phyloP scores from a whole-genome alignment of 2,113 vertebrate genomes.

The Macaca nemestrina region DNA sequence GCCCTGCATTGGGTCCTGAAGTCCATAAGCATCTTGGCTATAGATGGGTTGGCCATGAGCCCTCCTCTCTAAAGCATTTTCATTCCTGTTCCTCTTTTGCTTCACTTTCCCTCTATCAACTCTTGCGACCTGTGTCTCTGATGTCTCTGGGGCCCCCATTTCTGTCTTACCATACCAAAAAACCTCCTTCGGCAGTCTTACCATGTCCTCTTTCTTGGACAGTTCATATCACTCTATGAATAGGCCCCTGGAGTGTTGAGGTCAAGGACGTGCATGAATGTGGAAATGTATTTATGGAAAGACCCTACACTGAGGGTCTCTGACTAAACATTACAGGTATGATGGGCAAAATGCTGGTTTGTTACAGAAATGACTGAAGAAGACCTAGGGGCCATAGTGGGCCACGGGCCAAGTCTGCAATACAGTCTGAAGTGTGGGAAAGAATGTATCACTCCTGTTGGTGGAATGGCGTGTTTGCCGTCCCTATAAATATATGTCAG shows the following conservation, averaged over 20 bases:
- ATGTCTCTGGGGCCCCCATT: not conserved
- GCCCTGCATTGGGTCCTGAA: rapidly evolving
- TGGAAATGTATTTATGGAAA: not conserved
- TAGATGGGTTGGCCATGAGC: not conserved
- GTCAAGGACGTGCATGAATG: not conserved
- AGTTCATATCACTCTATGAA: not conserved
- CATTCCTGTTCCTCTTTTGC: not conserved
- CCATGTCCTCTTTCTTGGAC: not conserved
- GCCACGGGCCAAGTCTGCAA: not conserved
- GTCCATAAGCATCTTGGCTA: not conserved
- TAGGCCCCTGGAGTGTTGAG: not conserved
- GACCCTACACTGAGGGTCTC: not conserved
- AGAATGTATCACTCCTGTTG: not conserved
- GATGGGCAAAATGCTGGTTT: not conserved
- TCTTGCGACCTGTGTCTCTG: not conserved
- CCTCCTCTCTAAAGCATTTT: not conserved
- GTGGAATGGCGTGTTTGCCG: not conserved
- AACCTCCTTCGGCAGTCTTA: not conserved
- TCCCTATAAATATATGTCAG: not conserved
- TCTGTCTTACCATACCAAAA: not conserved
- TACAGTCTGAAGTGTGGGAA: not conserved
- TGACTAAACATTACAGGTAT: not conserved
- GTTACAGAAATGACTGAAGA: not conserved
- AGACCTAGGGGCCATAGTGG: not conserved
- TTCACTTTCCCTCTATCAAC: not conserved